These are phyloP conservation scores for Manis crassicaudata DNA, from an alignment of 2,797 vertebrate species.

Conservation along the genomic window DNA sequence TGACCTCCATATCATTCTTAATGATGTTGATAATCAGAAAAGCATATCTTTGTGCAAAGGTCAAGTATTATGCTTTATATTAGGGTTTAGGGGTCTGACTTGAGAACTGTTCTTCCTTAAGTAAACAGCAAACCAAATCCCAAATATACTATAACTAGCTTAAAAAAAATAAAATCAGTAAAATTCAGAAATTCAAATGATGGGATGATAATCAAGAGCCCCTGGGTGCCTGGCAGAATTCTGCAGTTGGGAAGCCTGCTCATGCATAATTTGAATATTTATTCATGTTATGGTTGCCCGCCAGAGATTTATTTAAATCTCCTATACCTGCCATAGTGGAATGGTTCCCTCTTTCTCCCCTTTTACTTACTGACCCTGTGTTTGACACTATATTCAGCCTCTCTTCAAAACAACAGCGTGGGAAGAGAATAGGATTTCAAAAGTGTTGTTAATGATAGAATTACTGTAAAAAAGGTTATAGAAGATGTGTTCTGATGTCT, in stretches of 20 bases:
- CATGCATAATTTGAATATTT: conserved; percentile 79
- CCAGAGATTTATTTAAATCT: conserved; percentile 75
- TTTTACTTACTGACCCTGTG: conserved; percentile 46
- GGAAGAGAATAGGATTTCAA: conserved; percentile 51
- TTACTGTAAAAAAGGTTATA: conserved; percentile 56
- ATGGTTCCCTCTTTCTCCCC: not conserved
- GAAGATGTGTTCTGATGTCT: conserved; percentile 57
- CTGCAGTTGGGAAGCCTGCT: conserved; percentile 69
- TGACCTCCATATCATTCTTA: conserved; percentile 32
- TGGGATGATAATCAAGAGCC: conserved; percentile 69
- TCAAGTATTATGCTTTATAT: conserved; percentile 36
- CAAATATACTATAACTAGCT: conserved; percentile 28
- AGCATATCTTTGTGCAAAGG: conserved; percentile 60
- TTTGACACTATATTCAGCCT: conserved; percentile 50
- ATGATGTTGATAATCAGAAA: not conserved
- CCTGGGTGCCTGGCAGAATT: conserved; percentile 71
- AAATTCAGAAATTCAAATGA: conserved; percentile 74
- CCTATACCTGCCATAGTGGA: conserved; percentile 39
- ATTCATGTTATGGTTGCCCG: conserved; percentile 65
- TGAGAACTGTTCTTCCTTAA: conserved; percentile 52
- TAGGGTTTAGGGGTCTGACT: conserved; percentile 52
- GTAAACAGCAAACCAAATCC: conserved; percentile 61
- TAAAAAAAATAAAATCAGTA: conserved; percentile 55
- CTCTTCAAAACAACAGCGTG: conserved; percentile 23
- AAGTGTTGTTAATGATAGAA: conserved; percentile 72